phyloP scores from a whole-genome alignment of 2,888 invertebrate genomes.

The Erebia aethiops region DNA sequence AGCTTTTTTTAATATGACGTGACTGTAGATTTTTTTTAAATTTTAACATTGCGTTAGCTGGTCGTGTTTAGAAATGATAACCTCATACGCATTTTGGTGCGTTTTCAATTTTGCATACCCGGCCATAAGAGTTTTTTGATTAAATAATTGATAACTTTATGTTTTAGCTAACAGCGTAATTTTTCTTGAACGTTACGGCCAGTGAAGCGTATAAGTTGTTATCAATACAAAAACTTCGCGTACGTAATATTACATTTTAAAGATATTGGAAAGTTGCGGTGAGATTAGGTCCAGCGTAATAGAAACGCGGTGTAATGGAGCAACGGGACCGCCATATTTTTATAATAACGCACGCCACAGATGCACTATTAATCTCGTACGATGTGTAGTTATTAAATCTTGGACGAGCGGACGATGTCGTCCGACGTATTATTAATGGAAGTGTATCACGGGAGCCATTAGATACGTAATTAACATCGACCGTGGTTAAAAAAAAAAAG shows the following conservation, averaged over 20 bases:
- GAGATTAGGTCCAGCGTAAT: slow-evolving; percentile 40
- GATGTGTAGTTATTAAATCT: slow-evolving; percentile 78
- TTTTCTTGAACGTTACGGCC: no score
- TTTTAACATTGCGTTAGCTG: not conserved
- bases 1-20: not conserved
- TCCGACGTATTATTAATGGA: slow-evolving; percentile 78
- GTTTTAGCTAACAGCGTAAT: not conserved
- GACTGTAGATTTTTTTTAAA: not conserved
- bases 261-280: slow-evolving; percentile 36
- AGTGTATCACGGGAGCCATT: slow-evolving; percentile 83
- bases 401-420: slow-evolving; percentile 70
- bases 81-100: not conserved
- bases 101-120: not conserved
- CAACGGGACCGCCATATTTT: slow-evolving; percentile 57
- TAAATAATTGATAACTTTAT: not conserved
- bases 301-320: slow-evolving; percentile 46
- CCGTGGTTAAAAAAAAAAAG: slow-evolving; percentile 67
- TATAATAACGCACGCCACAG: slow-evolving; percentile 70
- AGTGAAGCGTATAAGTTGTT: slow-evolving; percentile 4
- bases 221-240: slow-evolving; percentile 26
- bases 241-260: slow-evolving; percentile 32
- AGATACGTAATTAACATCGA: slow-evolving; percentile 81
- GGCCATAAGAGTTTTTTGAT: not conserved
- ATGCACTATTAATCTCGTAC: slow-evolving; percentile 76
- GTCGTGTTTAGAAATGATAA: not conserved